Percentiles rank a stretch among this genome's conserved stretches.
These are phyloP conservation scores for Erythrocercus mccallii DNA, from an alignment of 2,113 vertebrate genomes.

Conservation along the genomic window DNA sequence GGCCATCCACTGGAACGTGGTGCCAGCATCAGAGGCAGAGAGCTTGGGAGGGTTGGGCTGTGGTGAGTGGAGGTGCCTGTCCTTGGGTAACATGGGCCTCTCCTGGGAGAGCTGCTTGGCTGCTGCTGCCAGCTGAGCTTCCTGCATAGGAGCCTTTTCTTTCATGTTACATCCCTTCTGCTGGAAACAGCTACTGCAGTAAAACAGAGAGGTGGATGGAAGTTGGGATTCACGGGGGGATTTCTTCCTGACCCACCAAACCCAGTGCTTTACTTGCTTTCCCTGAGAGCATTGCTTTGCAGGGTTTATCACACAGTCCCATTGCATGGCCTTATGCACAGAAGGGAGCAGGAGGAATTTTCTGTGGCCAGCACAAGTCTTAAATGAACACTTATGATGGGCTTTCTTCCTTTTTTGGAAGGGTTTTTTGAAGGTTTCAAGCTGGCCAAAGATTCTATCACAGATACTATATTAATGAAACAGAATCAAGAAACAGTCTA, in stretches of 20 bases:
- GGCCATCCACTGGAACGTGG: not conserved
- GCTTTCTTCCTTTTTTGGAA: not conserved
- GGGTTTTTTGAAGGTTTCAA: not conserved
- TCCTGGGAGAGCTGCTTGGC: not conserved
- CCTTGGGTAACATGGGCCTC: rapidly evolving
- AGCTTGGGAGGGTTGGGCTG: not conserved
- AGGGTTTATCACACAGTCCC: not conserved
- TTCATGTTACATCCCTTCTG: not conserved
- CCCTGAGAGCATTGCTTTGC: not conserved
- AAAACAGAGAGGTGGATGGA: not conserved
- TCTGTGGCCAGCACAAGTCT: not conserved
- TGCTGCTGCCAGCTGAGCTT: not conserved
- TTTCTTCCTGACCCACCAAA: not conserved
- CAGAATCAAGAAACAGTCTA: not conserved
- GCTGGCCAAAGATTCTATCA: not conserved
- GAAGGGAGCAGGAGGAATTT: not conserved
- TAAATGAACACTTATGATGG: not conserved
- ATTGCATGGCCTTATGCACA: not conserved
- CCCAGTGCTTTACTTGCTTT: not conserved
- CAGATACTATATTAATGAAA: not conserved
- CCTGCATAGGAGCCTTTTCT: not conserved
- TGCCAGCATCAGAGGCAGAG: rapidly evolving
- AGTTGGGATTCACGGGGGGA: not conserved
- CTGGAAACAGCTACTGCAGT: not conserved
- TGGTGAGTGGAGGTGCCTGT: not conserved